These are phyloP conservation scores for Lagorchestes hirsutus DNA, from an alignment of 2,797 vertebrate species.

Conservation along the genomic window DNA sequence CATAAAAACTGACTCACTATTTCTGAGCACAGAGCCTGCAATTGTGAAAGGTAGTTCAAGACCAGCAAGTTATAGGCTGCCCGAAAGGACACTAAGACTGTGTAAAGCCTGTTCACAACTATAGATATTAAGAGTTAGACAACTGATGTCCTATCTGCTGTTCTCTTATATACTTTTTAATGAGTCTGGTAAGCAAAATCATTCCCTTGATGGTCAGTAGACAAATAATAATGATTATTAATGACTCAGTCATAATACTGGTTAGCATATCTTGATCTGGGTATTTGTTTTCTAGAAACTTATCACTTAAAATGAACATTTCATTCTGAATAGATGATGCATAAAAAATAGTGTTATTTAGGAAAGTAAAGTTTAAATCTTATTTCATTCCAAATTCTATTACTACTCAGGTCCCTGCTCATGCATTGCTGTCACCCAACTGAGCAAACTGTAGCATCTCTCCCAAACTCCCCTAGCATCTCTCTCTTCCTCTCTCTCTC, in stretches of 20 bases:
- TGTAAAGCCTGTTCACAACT: slow-evolving; percentile 22
- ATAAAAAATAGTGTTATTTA: slow-evolving; percentile 37
- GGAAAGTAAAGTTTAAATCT: slow-evolving; percentile 25
- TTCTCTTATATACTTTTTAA: slow-evolving; percentile 58
- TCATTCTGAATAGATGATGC: slow-evolving; percentile 45
- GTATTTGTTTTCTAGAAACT: slow-evolving; percentile 45
- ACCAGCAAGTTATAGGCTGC: neutral
- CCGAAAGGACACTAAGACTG: slow-evolving; percentile 29
- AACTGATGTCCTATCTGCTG: slow-evolving; percentile 52
- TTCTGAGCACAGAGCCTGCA: neutral
- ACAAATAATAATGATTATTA: slow-evolving; percentile 47
- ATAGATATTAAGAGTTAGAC: slow-evolving; percentile 70
- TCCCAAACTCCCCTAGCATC: neutral
- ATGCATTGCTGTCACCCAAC: slow-evolving; percentile 21
- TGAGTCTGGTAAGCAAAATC: slow-evolving; percentile 72
- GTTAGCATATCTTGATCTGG: neutral
- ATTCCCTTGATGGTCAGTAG: slow-evolving; percentile 57
- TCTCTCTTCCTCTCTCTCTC: no score
- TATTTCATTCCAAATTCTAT: neutral
- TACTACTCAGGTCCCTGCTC: neutral
- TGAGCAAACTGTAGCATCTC: neutral
- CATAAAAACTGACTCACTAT: neutral
- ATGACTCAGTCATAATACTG: slow-evolving; percentile 46
- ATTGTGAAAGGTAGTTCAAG: neutral
- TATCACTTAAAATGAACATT: slow-evolving; percentile 31